phyloP scores from a whole-genome alignment of 2,888 invertebrate species.

The Steinernema carpocapsae region DNA sequence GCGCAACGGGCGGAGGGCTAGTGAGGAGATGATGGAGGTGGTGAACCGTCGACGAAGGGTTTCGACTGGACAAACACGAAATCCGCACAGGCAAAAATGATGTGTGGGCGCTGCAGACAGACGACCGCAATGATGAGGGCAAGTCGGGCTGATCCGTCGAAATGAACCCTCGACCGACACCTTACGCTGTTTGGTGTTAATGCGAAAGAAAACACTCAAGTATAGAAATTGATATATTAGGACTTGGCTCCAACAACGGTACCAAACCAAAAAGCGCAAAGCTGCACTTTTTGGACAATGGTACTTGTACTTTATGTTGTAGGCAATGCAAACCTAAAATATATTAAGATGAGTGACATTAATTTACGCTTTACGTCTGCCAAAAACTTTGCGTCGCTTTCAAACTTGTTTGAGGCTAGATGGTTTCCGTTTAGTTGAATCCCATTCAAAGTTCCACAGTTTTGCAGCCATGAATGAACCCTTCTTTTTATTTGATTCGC shows the following conservation, averaged over 20 bases:
- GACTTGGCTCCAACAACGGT: background rate
- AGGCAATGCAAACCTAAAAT: no score
- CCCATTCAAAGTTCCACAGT: background rate
- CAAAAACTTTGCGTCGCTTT: no score
- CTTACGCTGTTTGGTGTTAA: no score
- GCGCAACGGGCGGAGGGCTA: conserved; percentile 18
- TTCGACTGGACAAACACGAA: conserved; percentile 31
- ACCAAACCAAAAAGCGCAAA: background rate
- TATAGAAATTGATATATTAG: background rate
- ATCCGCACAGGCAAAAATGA: conserved; percentile 24
- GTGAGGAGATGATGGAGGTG: conserved; percentile 8
- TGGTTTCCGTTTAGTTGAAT: no score
- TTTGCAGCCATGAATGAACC: background rate
- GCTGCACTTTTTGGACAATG: background rate
- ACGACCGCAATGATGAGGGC: background rate
- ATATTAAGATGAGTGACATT: no score
- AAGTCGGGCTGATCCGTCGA: background rate
- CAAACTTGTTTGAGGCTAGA: no score
- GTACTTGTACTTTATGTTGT: no score
- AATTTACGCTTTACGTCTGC: no score
- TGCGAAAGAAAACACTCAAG: no score
- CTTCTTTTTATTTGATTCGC: background rate
- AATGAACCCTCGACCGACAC: no score
- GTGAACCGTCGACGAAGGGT: conserved; percentile 5
- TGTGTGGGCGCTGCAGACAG: background rate